Base-by-base conservation (phyloP, 2,888 invertebrate genomes). In the Herminia tarsipennalis region DNA sequence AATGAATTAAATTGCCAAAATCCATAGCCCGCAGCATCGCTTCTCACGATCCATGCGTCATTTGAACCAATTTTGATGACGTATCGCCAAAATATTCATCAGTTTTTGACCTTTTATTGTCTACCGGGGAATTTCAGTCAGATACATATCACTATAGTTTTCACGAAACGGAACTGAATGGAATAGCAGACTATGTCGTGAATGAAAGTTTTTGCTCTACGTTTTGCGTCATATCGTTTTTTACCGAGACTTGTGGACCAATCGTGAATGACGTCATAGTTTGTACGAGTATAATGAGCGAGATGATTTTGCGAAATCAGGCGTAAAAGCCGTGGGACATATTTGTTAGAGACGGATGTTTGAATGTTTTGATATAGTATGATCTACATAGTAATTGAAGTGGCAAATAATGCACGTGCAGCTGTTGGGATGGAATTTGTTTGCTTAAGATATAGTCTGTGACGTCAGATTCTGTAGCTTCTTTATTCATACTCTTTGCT, bases 121-220 rank as follows among this genome's bases (percentile, higher is more conserved):
- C 36, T 45, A 39, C 51, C 32, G 53, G 52, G 53, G 55, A 57
- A 60, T 71, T 66, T 67, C 43, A 61, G 58, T 44, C 22, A 52
- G 60, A 66, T 70, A 41, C 9, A 22, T 38, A 65, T 66, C 62
- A 25, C n/a, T 42, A 35, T 48, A 52, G 38, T 56, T 68, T 72
- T 68, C 68, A 61, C 35, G 45, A 59, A 72, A 60, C 70, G 73
- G 70, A 72, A 68, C 68, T 59, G 57, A 30, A 50, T 41, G 41
- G 35, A 48, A 63, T 62, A 56, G 48, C 65, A 52, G n/a, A n/a
- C n/a, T n/a, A n/a, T n/a, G n/a, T 52, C 67, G 60, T 59, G 66
- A 62, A 56, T 25, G 59, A 52, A 57, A 57, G 62, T 56, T 69
- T 69, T 65, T 61, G 42, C 36, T 45, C 42, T 53, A 42, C 54